Evolutionary conservation across 2,888 invertebrate species (phyloP), one percentile per base, ranked within the genome.

Genomic region (Mactromeris polynyma): DNA sequence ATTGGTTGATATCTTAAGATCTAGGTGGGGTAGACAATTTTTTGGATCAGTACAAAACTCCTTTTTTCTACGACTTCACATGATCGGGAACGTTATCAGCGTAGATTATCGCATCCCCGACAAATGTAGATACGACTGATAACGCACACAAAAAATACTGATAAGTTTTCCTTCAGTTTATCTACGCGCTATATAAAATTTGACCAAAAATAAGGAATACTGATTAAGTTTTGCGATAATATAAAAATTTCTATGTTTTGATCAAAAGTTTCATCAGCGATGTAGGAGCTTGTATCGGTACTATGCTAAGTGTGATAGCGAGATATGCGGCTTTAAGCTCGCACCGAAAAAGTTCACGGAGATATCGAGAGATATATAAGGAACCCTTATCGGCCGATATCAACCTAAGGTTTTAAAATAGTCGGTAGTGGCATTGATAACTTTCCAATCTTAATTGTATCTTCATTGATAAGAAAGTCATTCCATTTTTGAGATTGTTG

Each of bases 1-100:
- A 86, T 84, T 81, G 58, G 82, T 73, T 38, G 69, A 89, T 92
- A 92, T 92, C 92, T 82, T 58, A 51, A 77, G 58, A 92, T 92
- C 91, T 90, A 92, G 92, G 92, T 89, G 92, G 92, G 92, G 91
- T 91, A 89, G 89, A 83, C 73, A 58, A 69, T 80, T 90, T 91
- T 90, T 90, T 89, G 84, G 88, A 90, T 90, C 87, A 78, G 86
- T 84, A 89, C 85, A 86, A 84, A 91, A 88, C 79, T 69, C 73
- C 58, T 89, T 83, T 90, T 89, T 88, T 82, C 78, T 78, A 64
- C 82, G 78, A 81, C 86, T 87, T 90, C 90, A 89, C 86, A 84
- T 78, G 88, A 89, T 89, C 79, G 79, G 33, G 19, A 21, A 42
- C 40, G 51, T 26, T 90, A 90, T 90, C 90, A 84, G 19, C 6